These are phyloP conservation scores for Myopa tessellatipennis DNA, from an alignment of 2,888 invertebrate genomes.

Conservation along the genomic window DNA sequence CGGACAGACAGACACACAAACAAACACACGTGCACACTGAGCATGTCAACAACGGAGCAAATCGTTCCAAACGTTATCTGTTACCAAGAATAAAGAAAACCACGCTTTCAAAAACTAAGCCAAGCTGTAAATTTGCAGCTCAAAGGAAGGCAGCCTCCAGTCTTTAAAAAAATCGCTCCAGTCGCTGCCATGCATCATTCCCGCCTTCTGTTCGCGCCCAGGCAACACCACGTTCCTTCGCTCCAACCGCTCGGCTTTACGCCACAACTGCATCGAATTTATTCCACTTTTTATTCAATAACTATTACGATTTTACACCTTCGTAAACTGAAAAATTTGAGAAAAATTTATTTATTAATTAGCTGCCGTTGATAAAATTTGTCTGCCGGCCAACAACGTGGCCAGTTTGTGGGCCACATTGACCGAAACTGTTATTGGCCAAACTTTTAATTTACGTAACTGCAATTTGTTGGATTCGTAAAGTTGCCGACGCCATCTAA, in stretches of 20 bases:
- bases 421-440: conserved; percentile 16
- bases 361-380: conserved; percentile 29
- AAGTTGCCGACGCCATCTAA: conserved; percentile 21
- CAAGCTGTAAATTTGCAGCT: conserved; percentile 17
- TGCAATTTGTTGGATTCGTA: conserved; percentile 26
- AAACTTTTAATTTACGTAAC: conserved; percentile 23
- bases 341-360: conserved; percentile 33
- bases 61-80: conserved; percentile 27
- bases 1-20: conserved; percentile 13
- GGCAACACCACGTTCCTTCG: neutral
- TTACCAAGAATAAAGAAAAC: conserved; percentile 15
- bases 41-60: conserved; percentile 44
- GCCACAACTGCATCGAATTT: conserved; percentile 35
- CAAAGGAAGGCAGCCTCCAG: conserved; percentile 8
- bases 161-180: conserved; percentile 11
- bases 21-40: conserved; percentile 36
- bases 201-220: neutral
- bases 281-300: conserved; percentile 47
- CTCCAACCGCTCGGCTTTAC: neutral
- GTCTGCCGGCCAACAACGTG: conserved; percentile 9
- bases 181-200: conserved; percentile 3
- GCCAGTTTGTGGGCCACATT: neutral
- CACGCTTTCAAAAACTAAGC: neutral
- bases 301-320: conserved; percentile 47
- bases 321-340: conserved; percentile 8